These are phyloP conservation scores for Macaria liturata DNA, from an alignment of 2,888 invertebrate species.

Conservation along the genomic window DNA sequence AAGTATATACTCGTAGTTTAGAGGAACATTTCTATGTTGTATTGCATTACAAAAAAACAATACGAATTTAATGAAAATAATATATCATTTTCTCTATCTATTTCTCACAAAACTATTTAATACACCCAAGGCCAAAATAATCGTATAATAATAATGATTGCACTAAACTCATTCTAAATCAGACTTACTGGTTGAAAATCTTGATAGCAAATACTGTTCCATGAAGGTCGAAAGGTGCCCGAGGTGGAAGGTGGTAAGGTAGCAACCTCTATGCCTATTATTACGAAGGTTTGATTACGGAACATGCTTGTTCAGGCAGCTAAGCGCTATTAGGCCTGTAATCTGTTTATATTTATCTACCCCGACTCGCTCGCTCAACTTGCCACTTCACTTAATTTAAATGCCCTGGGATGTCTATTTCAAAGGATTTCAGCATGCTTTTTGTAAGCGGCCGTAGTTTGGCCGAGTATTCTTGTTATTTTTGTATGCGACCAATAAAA, in stretches of 20 bases:
- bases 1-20: too few species aligned
- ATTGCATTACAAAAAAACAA: too few species aligned
- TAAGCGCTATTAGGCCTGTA: slow-evolving; percentile 43
- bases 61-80: too few species aligned
- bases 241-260: neutral
- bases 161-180: too few species aligned
- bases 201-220: slow-evolving; percentile 17
- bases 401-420: slow-evolving; percentile 31
- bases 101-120: too few species aligned
- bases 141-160: too few species aligned
- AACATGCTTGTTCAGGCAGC: slow-evolving; percentile 29
- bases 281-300: slow-evolving; percentile 30
- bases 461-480: too few species aligned
- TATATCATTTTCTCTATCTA: too few species aligned
- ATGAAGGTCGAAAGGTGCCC: slow-evolving; percentile 13
- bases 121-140: too few species aligned
- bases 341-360: slow-evolving; percentile 49
- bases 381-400: slow-evolving; percentile 19
- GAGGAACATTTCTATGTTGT: too few species aligned
- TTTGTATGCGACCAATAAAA: too few species aligned
- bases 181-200: slow-evolving; percentile 3
- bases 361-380: slow-evolving; percentile 19
- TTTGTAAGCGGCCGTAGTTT: too few species aligned
- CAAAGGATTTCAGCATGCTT: slow-evolving; percentile 17
- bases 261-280: slow-evolving; percentile 21